Evolutionary conservation across 2,113 vertebrate genomes (phyloP).

Genomic region (Elachura formosa): DNA sequence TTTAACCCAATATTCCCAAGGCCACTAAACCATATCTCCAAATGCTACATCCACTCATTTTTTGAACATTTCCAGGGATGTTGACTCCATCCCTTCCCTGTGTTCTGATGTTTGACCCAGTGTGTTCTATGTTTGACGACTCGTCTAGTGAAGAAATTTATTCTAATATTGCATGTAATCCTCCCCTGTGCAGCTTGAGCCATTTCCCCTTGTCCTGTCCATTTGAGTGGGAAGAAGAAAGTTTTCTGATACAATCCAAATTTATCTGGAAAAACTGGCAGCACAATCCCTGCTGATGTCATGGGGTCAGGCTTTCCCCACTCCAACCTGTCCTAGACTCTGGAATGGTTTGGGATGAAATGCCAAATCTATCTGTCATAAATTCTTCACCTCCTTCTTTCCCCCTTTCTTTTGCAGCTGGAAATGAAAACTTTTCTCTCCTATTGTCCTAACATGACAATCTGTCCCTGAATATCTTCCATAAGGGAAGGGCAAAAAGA

Average conservation of each 20-base stretch:
- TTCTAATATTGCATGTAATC: accelerated
- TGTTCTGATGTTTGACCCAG: too few relatives aligned
- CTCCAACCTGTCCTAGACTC: background rate
- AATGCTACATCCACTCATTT: accelerated
- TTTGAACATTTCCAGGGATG: background rate
- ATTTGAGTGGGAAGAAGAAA: background rate
- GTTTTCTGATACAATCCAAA: background rate
- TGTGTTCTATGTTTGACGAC: too few relatives aligned
- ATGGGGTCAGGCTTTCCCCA: background rate
- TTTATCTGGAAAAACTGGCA: background rate
- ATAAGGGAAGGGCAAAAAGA: background rate
- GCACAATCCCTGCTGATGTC: background rate
- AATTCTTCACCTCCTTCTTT: background rate
- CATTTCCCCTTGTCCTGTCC: background rate
- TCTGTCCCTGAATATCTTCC: accelerated
- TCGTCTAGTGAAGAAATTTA: background rate
- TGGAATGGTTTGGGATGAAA: background rate
- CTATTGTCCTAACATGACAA: accelerated
- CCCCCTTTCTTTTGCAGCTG: background rate
- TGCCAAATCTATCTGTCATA: background rate
- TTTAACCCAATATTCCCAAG: too few relatives aligned
- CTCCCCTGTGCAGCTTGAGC: background rate
- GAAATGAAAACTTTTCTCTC: background rate
- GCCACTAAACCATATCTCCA: background rate
- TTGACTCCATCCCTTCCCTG: background rate